Base-by-base conservation (phyloP, 2,888 invertebrate genomes). In the Tetranychus truncatus region DNA sequence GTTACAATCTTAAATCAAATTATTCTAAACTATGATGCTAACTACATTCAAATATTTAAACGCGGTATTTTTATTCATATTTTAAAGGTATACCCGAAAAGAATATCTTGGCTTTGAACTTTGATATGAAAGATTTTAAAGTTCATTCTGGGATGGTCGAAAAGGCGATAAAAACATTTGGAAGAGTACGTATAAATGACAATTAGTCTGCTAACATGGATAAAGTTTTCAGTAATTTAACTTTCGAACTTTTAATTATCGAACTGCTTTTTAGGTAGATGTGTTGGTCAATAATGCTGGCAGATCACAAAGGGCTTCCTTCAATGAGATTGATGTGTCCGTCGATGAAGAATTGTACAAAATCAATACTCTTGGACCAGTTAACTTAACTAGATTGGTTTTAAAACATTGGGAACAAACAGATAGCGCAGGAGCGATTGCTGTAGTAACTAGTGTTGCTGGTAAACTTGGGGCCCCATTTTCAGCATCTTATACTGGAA, bases 241-340 rank as follows among this genome's bases (percentile, higher is more conserved):
- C 67, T n/a, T 18, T 67, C 4, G 18, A 24, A 55, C 46, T 46
- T 3, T 46, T 46, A 55, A 55, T 55, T 15, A 55, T 55, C 55
- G 15, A 55, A 34, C 34, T 24, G 75, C 15, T 73, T 71, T 45
- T 72, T 82, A 87, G 84, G 82, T 92, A 69, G 90, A 92, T 81
- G 86, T 91, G 76, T 84, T 92, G 66, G 87, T 92, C 0, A 90
- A 90, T 81, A 92, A 92, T 83, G 91, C 91, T 0, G 92, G 91
- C 0, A 84, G 90, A 74, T 89, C 89, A 15, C 91, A 92, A 81
- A 84, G 91, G 77, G 89, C 89, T 0, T 79, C 81, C 21, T 91
- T 89, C 88, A 87, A 88, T 77, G 84, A 88, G 1, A 89, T 89
- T 71, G 87, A 88, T 1, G 76, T 89, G 1, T 82, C 84, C 69